Base-by-base conservation (phyloP, 2,797 vertebrate species). In the Sebastes elongatus region DNA sequence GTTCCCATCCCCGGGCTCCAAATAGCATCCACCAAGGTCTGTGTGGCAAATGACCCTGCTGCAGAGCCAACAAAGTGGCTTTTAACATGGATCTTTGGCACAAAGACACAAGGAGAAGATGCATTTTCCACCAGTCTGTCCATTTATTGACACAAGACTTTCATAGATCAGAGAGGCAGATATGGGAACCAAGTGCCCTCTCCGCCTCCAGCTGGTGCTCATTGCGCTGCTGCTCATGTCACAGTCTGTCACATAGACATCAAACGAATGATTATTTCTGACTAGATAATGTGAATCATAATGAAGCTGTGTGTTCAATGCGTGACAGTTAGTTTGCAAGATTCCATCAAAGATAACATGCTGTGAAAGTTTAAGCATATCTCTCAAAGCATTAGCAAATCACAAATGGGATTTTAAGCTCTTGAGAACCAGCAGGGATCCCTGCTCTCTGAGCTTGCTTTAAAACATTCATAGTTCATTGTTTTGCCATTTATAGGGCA, bases 1-100 rank as follows among this genome's bases (percentile, higher is more conserved):
- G 81, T 79, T 90, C 77, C 71, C 83, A 80, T 90, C 88, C 71
- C 62, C 57, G 62, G 74, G 78, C 89, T 88, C 74, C 85, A 86
- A 87, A 92, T 85, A 91, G 86, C 85, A 86, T 70, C 82, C 64
- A 78, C 82, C 87, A 90, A 89, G 81, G 89, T 76, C 87, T 56
- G 14, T 4, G 77, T 73, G 67, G 80, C 49, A 79, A 82, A 80
- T 74, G 82, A 84, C 81, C 86, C 80, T 42, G 89, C 64, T 69
- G 76, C 70, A 69, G 10, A 82, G 66, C 68, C 78, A 85, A 71
- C 73, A 82, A 77, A 86, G 82, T 62, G 52, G 78, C 81, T 87
- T 85, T 88, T 83, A 86, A 76, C 78, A 86, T 81, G 63, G 78
- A 87, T 87, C 72, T 82, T 72, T 14, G 7, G n/a, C 64, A 67